A percentile compares a stretch with the other conserved stretches of the same genome.
phyloP scores from a whole-genome alignment of 2,888 invertebrate genomes.

The Yponomeuta sedellus region DNA sequence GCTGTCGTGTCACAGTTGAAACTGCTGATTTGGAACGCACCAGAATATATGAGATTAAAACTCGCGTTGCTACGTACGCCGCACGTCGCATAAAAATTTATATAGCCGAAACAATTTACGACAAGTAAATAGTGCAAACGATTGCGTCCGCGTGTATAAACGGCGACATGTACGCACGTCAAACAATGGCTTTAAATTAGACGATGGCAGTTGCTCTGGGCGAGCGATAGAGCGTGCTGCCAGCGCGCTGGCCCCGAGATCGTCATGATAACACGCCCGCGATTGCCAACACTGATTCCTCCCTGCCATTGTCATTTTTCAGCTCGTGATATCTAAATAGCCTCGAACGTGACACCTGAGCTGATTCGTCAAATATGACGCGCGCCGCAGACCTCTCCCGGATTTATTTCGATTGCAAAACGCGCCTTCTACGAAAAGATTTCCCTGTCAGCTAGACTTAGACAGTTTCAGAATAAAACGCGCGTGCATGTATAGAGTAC shows the following conservation, averaged over 20 bases:
- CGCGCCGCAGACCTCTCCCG: slow-evolving; percentile 25
- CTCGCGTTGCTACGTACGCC: not conserved
- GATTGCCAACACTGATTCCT: slow-evolving; percentile 42
- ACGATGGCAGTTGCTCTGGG: not conserved
- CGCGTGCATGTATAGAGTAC: slow-evolving; percentile 21
- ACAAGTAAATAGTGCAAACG: not conserved
- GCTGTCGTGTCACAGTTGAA: not conserved
- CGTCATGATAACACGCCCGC: slow-evolving; percentile 33
- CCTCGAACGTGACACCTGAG: slow-evolving; percentile 36
- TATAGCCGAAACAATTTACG: not conserved
- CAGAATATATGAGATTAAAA: not conserved
- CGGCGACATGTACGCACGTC: slow-evolving; percentile 4
- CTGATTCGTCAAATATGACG: slow-evolving; percentile 37
- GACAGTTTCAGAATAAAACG: slow-evolving; percentile 25
- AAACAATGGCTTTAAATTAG: slow-evolving; percentile 15
- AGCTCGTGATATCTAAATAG: slow-evolving; percentile 35
- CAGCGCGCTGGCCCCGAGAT: slow-evolving; percentile 23
- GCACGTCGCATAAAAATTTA: not conserved
- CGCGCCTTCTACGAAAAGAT: slow-evolving; percentile 14
- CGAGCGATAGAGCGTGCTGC: slow-evolving; percentile 3
- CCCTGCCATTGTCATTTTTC: slow-evolving; percentile 41
- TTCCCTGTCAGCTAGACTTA: not conserved
- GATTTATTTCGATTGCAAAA: slow-evolving; percentile 24
- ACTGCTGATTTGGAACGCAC: not conserved
- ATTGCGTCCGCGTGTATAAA: slow-evolving; percentile 4